phyloP scores from a whole-genome alignment of 2,113 vertebrate species.

The Parotia lawesii region DNA sequence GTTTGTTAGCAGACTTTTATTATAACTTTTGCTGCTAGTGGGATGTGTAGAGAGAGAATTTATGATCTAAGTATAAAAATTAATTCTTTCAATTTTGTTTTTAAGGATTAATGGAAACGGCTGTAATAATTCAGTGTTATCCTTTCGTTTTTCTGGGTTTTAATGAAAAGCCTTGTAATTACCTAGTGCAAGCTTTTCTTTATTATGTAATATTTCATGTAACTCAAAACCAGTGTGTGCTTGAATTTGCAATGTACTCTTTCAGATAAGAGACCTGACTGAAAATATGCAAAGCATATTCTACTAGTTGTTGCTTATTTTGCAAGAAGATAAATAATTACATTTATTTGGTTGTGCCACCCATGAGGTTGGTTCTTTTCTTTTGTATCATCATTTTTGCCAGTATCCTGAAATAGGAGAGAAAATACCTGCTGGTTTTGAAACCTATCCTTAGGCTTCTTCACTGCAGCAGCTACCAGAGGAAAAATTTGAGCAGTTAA shows the following conservation, averaged over 20 bases:
- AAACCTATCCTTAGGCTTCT: neutral
- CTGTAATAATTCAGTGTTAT: conserved; percentile 1
- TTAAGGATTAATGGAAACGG: neutral
- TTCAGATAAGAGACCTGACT: neutral
- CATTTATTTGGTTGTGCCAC: neutral
- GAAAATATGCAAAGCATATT: neutral
- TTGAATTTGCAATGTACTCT: neutral
- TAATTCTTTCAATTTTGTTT: neutral
- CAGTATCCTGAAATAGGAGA: neutral
- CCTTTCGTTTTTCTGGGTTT: neutral
- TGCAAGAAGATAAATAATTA: neutral
- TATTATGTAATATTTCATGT: neutral
- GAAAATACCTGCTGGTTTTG: neutral
- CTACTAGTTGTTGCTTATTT: neutral
- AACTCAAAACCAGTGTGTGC: neutral
- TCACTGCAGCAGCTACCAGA: neutral
- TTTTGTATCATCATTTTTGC: neutral
- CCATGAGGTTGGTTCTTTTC: neutral
- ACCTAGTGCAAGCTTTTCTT: neutral
- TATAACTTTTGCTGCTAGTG: neutral
- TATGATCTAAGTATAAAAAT: neutral
- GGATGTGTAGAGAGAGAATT: neutral
- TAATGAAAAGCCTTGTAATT: conserved; percentile 17
- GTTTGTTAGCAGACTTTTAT: neutral
- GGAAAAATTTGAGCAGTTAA: neutral